Conservation (phyloP, 2,113 vertebrate species). For the Myotis brandtii region DNA sequence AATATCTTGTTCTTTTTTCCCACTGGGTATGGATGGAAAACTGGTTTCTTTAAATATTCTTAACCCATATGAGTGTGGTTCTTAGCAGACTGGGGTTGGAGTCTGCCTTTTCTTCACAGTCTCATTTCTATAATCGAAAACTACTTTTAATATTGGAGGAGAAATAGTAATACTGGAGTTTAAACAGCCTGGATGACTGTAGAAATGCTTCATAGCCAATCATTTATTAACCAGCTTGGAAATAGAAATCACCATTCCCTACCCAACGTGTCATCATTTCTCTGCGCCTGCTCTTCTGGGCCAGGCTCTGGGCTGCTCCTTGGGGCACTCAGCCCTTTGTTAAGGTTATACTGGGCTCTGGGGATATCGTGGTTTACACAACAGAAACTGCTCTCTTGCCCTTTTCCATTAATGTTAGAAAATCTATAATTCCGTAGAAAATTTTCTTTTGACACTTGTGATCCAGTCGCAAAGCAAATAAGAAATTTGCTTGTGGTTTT, state of each 20-base stretch:
- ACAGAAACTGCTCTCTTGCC: neutral
- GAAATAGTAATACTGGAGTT: neutral
- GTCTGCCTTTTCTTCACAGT: neutral
- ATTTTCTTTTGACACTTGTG: neutral
- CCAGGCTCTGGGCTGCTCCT: neutral
- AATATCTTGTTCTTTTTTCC: neutral
- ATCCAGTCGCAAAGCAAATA: neutral
- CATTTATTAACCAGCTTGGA: neutral
- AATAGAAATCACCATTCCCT: neutral
- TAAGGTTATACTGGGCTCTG: neutral
- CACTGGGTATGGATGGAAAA: neutral
- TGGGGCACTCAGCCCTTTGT: neutral
- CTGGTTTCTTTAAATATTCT: neutral
- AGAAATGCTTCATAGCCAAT: neutral
- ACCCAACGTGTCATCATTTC: neutral
- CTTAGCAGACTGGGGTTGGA: neutral
- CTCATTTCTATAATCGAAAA: conserved; percentile 6
- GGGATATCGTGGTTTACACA: neutral
- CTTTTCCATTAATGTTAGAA: conserved; percentile 41
- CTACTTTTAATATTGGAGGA: conserved; percentile 1
- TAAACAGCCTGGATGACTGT: neutral
- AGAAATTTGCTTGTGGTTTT: conserved; percentile 44
- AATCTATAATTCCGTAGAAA: conserved; percentile 8
- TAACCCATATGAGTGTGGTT: neutral
- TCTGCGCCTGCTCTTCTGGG: neutral